These are phyloP conservation scores for Caenorhabditis macrosperma DNA, from an alignment of 2,888 invertebrate genomes.

Conservation along the genomic window DNA sequence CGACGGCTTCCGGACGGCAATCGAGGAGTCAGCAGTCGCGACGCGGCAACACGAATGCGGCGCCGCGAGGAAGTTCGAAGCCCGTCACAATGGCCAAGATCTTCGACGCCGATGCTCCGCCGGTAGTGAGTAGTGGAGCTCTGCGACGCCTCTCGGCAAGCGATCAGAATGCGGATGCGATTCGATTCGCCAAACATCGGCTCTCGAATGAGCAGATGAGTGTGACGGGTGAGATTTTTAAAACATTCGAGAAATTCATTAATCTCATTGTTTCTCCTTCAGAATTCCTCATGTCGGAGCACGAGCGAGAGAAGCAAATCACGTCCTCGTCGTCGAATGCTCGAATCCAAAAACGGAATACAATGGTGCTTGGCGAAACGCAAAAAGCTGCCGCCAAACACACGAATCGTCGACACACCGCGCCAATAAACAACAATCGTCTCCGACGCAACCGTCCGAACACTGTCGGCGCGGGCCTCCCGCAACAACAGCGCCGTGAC, in stretches of 20 bases:
- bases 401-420: conserved; percentile 52
- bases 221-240: conserved; percentile 31
- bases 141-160: conserved; percentile 46
- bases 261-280: conserved; percentile 1
- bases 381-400: neutral
- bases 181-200: conserved; percentile 21
- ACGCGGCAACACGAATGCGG: conserved; percentile 49
- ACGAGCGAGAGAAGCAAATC: conserved; percentile 1
- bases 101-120: conserved; percentile 18
- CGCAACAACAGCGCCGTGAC: conserved; percentile 30
- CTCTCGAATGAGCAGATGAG: conserved; percentile 44
- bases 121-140: conserved; percentile 19
- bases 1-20: conserved; percentile 47
- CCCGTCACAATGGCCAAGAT: conserved; percentile 21
- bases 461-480: conserved; percentile 59
- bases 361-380: conserved; percentile 22
- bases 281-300: conserved; percentile 50
- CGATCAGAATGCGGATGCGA: conserved; percentile 47
- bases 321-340: neutral
- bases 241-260: no score
- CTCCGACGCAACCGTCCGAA: conserved; percentile 61
- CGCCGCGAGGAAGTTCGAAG: conserved; percentile 4
- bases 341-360: conserved; percentile 32
- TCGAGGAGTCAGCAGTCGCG: conserved; percentile 52
- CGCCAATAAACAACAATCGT: conserved; percentile 50